Evolutionary conservation across 2,797 vertebrate genomes (phyloP).

Genomic region (Smutsia gigantea): DNA sequence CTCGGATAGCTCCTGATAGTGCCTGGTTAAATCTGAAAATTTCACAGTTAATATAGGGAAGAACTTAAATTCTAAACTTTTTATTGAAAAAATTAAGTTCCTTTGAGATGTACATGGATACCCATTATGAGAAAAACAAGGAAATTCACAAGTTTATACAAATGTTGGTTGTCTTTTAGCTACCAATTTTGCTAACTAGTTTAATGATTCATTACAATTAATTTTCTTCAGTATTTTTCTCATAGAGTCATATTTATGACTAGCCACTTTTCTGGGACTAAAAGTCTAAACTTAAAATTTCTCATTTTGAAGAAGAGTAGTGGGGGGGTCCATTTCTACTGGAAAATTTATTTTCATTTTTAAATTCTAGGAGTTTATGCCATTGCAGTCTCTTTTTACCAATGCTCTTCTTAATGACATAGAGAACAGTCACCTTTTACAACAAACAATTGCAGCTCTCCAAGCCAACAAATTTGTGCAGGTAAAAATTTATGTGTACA

Average conservation of each 20-base stretch:
- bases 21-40: background rate
- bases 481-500: slow-evolving; percentile 86
- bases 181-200: slow-evolving; percentile 45
- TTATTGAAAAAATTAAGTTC: slow-evolving; percentile 26
- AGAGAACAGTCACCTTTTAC: slow-evolving; percentile 93
- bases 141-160: background rate
- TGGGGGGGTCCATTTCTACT: background rate
- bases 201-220: slow-evolving; percentile 50
- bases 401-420: slow-evolving; percentile 95
- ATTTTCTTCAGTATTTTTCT: slow-evolving; percentile 44
- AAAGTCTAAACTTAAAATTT: slow-evolving; percentile 18
- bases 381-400: slow-evolving; percentile 94
- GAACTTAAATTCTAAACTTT: slow-evolving; percentile 27
- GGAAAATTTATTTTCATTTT: slow-evolving; percentile 60
- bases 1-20: background rate
- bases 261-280: slow-evolving; percentile 22
- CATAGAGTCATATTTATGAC: slow-evolving; percentile 4
- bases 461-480: slow-evolving; percentile 97
- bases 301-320: background rate
- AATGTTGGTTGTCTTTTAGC: slow-evolving; percentile 8
- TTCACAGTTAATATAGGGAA: background rate
- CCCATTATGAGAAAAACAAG: background rate
- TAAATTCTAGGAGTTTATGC: slow-evolving; percentile 94
- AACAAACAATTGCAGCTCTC: slow-evolving; percentile 93
- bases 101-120: slow-evolving; percentile 24